Percentiles rank a stretch among this genome's conserved stretches.
Evolutionary conservation across 2,888 invertebrate genomes (phyloP).

Genomic region (Beris chalybata): DNA sequence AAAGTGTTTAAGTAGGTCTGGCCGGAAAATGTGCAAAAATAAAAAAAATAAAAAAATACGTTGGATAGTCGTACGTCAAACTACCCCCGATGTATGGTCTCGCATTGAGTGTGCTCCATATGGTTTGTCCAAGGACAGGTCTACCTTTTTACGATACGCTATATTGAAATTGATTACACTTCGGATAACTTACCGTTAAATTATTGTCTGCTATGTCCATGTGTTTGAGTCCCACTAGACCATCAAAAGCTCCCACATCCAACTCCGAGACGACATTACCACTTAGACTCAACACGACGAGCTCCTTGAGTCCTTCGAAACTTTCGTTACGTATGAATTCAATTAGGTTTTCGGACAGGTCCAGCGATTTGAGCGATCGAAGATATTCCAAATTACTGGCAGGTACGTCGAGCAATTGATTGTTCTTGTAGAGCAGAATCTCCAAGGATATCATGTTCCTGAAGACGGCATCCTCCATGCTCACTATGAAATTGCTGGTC

Average conservation of each 20-base stretch:
- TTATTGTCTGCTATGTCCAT: constrained; percentile 82
- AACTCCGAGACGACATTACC: constrained; percentile 76
- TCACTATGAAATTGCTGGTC: constrained; percentile 74
- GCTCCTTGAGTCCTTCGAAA: constrained; percentile 70
- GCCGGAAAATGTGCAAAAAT: too few relatives aligned
- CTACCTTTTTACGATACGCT: too few relatives aligned
- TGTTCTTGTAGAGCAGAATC: constrained; percentile 74
- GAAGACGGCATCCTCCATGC: constrained; percentile 71
- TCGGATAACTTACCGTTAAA: constrained; percentile 61
- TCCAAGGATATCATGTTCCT: constrained; percentile 70
- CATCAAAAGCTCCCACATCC: constrained; percentile 73
- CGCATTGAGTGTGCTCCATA: too few relatives aligned
- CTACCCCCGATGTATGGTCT: too few relatives aligned
- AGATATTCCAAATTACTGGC: constrained; percentile 68
- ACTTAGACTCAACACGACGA: constrained; percentile 70
- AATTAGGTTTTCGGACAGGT: constrained; percentile 78
- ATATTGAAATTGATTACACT: too few relatives aligned
- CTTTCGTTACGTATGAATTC: constrained; percentile 71
- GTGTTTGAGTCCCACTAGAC: constrained; percentile 70
- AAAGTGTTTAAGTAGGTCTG: constrained; percentile 23
- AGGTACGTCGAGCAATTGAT: constrained; percentile 77
- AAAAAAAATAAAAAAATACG: too few relatives aligned
- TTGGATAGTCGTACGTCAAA: too few relatives aligned
- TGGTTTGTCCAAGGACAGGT: too few relatives aligned
- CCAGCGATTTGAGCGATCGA: constrained; percentile 69